A percentile compares a stretch with the other conserved stretches of the same genome.
These are phyloP conservation scores for Aphyosemion australe DNA, from an alignment of 2,113 vertebrate species.

Conservation along the genomic window DNA sequence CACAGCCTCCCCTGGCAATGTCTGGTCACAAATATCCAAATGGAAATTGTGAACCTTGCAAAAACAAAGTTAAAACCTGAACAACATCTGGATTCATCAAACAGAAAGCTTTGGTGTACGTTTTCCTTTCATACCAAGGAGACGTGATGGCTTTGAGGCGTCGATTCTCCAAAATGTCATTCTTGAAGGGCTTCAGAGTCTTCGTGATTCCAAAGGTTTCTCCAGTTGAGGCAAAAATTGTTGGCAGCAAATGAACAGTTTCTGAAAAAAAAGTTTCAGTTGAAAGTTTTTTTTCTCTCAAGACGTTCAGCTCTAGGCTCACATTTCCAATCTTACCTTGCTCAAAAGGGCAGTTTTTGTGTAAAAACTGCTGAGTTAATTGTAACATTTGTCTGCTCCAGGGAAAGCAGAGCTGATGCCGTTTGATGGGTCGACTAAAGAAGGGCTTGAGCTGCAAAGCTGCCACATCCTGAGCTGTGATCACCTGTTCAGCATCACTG, in stretches of 20 bases:
- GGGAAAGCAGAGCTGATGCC: slow-evolving; percentile 63
- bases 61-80: not conserved
- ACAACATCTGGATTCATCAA: no score
- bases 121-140: slow-evolving; percentile 70
- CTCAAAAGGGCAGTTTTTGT: slow-evolving; percentile 61
- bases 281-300: no score
- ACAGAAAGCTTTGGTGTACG: not conserved
- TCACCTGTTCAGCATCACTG: slow-evolving; percentile 8
- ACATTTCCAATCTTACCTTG: slow-evolving; percentile 54
- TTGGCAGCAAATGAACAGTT: slow-evolving; percentile 68
- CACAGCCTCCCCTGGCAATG: slow-evolving; percentile 63
- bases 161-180: slow-evolving; percentile 63
- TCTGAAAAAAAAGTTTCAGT: slow-evolving; percentile 56
- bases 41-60: slow-evolving; percentile 73
- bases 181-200: slow-evolving; percentile 60
- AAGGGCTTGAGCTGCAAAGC: slow-evolving; percentile 53
- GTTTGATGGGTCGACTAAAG: slow-evolving; percentile 75
- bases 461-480: slow-evolving; percentile 47
- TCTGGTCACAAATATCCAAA: slow-evolving; percentile 77
- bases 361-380: slow-evolving; percentile 25
- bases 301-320: not conserved
- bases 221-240: slow-evolving; percentile 78
- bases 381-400: slow-evolving; percentile 71
- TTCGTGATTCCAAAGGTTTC: slow-evolving; percentile 79
- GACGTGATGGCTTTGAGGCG: slow-evolving; percentile 60